These are phyloP conservation scores for Desmodus rotundus DNA, from an alignment of 2,113 vertebrate species.

Conservation along the genomic window DNA sequence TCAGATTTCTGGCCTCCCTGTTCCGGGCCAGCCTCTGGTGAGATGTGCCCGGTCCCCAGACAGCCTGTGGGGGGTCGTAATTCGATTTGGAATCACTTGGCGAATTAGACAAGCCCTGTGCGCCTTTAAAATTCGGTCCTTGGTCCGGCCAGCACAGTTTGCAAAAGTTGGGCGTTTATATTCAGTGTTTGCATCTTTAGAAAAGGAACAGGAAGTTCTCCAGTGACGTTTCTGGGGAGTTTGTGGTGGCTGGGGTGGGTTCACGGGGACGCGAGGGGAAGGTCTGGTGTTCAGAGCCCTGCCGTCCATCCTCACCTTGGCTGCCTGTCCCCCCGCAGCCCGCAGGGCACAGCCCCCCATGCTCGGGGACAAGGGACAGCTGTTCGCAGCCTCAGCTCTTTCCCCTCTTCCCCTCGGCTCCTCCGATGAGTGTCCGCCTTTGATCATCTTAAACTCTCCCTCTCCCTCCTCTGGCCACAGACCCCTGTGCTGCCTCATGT, in stretches of 20 bases:
- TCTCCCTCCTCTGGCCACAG: not conserved
- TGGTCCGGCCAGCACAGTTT: not conserved
- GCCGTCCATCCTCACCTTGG: rapidly evolving
- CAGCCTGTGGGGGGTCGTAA: slow-evolving; percentile 60
- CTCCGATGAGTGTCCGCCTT: not conserved
- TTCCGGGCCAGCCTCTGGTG: not conserved
- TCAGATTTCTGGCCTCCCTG: slow-evolving; percentile 9
- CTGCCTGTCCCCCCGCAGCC: not conserved
- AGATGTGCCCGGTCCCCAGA: not conserved
- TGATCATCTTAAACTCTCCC: not conserved
- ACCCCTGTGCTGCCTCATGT: not conserved
- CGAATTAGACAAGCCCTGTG: not conserved
- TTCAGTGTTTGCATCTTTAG: slow-evolving; percentile 11
- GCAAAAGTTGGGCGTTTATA: not conserved
- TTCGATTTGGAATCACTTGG: slow-evolving; percentile 14
- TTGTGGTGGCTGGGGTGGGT: not conserved
- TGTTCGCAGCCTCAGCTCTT: not conserved
- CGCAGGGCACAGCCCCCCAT: not conserved
- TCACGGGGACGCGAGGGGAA: not conserved
- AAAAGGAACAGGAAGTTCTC: slow-evolving; percentile 23
- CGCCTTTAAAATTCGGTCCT: not conserved
- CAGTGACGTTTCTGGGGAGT: not conserved
- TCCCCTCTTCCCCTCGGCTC: not conserved
- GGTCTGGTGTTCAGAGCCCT: not conserved
- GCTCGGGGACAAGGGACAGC: not conserved